Evolutionary conservation across 2,888 invertebrate species (phyloP), one percentile per base, ranked within the genome.

Genomic region (Leptinotarsa juncta): DNA sequence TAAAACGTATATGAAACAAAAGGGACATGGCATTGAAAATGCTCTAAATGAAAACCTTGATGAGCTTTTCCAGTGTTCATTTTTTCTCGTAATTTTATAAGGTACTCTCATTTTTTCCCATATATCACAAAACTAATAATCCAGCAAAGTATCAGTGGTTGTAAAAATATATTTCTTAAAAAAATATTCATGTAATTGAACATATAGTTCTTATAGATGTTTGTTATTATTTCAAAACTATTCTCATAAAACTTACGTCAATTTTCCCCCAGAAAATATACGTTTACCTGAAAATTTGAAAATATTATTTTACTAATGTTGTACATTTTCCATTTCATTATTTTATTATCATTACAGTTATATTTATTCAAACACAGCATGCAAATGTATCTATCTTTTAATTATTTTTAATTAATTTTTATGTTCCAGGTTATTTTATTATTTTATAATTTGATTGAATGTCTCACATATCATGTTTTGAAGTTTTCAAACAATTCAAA

Each of bases 311-410:
- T 32, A 15, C 3, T 14, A 16, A 18, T n/a, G 32, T 74, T 73
- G 73, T 74, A 71, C 69, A 72, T 75, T 77, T 79, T 77, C 68
- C 66, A 57, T 50, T 26, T 48, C 10, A 65, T 79, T 79, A 53
- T 65, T 75, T 76, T 69, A 73, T 51, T 78, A 77, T 82, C 55
- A 78, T 76, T 81, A 72, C 18, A 48, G 60, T 82, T 81, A 80
- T 69, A 70, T 81, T 82, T 65, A 62, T 79, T 82, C 77, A 74
- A 70, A 82, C 82, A 82, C 68, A 60, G 73, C 74, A 51, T 72
- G 69, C 67, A 68, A 70, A 67, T 62, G 23, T 76, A 75, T 76
- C 65, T 71, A 76, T 70, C 62, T 74, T 74, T 78, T 70, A 70
- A 49, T 71, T 74, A 70, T 62, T 76, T 78, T 76, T 70, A 71